phyloP scores from a whole-genome alignment of 2,888 invertebrate species.

The Enoplolaimus lenunculus region DNA sequence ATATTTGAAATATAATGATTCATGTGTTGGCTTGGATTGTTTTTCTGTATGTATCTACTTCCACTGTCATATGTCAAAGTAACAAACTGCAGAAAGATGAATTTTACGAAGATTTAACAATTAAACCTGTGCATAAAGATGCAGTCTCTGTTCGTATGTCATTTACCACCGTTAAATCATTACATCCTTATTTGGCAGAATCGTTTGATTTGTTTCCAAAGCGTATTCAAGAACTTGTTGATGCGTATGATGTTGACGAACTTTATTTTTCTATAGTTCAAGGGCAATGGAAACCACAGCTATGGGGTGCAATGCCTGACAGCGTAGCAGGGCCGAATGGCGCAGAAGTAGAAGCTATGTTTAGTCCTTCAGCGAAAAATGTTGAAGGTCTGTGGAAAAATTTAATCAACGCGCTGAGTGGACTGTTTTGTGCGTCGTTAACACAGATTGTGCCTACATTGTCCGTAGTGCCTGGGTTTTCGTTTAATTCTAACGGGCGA shows the following conservation, averaged over 20 bases:
- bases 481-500: constrained; percentile 62
- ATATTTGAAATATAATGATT: no score
- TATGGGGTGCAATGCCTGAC: constrained; percentile 77
- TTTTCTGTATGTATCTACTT: no score
- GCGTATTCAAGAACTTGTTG: constrained; percentile 42
- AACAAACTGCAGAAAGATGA: no score
- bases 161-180: neutral
- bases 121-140: neutral
- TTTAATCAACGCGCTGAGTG: constrained; percentile 75
- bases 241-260: constrained; percentile 68
- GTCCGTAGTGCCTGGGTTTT: constrained; percentile 65
- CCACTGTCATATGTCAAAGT: no score
- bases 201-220: constrained; percentile 41
- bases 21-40: no score
- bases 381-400: constrained; percentile 70
- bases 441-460: constrained; percentile 78
- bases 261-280: constrained; percentile 78
- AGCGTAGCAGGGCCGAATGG: constrained; percentile 73
- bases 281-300: constrained; percentile 79
- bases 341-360: constrained; percentile 87
- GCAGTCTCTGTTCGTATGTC: neutral
- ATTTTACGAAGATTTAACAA: neutral
- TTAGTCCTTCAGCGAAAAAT: constrained; percentile 49
- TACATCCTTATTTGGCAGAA: neutral
- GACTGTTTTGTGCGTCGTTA: constrained; percentile 84